A percentile compares a stretch with the other conserved stretches of the same genome.
Conservation (phyloP, 2,797 vertebrate species). For the Lepus oiostolus region DNA sequence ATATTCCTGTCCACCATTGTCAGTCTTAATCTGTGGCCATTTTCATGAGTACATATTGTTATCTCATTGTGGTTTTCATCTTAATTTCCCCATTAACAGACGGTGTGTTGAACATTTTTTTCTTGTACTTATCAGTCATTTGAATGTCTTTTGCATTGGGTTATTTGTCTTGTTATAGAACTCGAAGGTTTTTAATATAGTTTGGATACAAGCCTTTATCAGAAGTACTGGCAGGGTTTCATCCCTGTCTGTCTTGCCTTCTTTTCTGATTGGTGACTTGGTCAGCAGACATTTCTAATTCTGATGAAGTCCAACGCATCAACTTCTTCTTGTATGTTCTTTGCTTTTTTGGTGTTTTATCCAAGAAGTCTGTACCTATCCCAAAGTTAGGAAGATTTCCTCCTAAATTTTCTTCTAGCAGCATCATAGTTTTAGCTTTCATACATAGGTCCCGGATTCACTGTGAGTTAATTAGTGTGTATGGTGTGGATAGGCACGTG, state of each 20-base stretch:
- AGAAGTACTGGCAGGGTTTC: slow-evolving; percentile 52
- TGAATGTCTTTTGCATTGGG: slow-evolving; percentile 6
- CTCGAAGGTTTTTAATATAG: slow-evolving; percentile 15
- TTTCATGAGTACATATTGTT: not conserved
- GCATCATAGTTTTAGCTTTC: not conserved
- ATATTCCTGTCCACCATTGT: not conserved
- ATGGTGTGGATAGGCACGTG: not conserved
- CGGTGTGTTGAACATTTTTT: not conserved
- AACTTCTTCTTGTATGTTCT: not conserved
- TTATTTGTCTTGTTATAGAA: slow-evolving; percentile 22
- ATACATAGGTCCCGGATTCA: not conserved
- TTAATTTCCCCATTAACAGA: slow-evolving; percentile 1
- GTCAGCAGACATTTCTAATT: slow-evolving; percentile 59
- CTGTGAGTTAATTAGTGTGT: not conserved
- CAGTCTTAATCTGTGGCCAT: not conserved
- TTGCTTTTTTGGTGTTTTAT: not conserved
- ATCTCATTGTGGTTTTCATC: slow-evolving; percentile 31
- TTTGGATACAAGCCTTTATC: slow-evolving; percentile 38
- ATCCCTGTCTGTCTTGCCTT: not conserved
- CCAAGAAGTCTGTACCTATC: not conserved
- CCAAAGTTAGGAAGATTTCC: not conserved
- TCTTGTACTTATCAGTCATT: not conserved
- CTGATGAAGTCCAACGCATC: not conserved
- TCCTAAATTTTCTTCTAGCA: slow-evolving; percentile 36
- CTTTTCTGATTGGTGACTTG: slow-evolving; percentile 51